Percentiles rank a stretch among this genome's conserved stretches.
Conservation (phyloP, 2,797 vertebrate species). For the Intellagama lesueurii region DNA sequence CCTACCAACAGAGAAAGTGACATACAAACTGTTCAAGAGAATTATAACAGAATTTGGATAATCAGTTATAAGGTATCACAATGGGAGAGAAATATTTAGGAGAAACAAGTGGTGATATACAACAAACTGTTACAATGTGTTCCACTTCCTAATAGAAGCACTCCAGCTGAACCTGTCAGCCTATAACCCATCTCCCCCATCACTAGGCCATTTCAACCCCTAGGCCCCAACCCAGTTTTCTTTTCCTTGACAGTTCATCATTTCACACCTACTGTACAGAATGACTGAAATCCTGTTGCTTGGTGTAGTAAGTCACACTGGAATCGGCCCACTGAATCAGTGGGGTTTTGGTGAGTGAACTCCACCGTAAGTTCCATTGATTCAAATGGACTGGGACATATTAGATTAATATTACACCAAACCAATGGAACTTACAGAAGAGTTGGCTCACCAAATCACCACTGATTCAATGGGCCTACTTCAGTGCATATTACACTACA, state of each 20-base stretch:
- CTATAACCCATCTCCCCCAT: no score
- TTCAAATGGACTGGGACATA: no score
- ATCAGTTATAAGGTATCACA: background rate
- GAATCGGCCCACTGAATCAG: no score
- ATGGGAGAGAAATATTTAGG: background rate
- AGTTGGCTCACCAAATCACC: no score
- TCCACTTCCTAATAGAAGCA: background rate
- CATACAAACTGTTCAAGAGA: background rate
- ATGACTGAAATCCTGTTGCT: no score
- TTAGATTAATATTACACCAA: no score
- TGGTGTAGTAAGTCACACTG: no score
- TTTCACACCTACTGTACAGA: background rate
- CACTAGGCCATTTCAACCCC: background rate
- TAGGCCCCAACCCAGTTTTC: background rate
- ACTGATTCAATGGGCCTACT: no score
- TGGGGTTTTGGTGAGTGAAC: no score
- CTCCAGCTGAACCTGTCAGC: background rate
- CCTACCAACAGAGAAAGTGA: constrained; percentile 51
- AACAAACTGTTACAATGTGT: background rate
- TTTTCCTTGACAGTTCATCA: background rate
- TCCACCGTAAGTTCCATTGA: no score
- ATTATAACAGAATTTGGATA: background rate
- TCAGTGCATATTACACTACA: no score
- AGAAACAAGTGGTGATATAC: background rate
- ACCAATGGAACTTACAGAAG: no score